phyloP scores from a whole-genome alignment of 2,888 invertebrate species.

The Scaptomyza flava region DNA sequence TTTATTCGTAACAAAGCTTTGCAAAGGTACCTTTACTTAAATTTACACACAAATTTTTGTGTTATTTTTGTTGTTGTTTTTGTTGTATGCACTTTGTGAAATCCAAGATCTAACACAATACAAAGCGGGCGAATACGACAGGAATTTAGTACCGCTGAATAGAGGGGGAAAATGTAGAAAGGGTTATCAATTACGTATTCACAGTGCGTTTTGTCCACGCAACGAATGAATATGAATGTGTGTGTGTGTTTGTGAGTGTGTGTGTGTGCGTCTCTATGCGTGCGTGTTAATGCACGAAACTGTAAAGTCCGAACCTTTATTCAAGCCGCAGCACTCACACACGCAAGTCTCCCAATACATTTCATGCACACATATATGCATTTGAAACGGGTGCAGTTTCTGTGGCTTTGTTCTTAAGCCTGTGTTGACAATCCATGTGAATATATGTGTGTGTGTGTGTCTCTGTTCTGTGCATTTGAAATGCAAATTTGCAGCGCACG shows the following conservation, averaged over 20 bases:
- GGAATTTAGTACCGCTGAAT: slow-evolving; percentile 10
- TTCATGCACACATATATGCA: slow-evolving; percentile 47
- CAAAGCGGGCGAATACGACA: slow-evolving; percentile 16
- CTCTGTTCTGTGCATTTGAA: slow-evolving; percentile 45
- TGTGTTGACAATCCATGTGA: slow-evolving; percentile 55
- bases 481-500: slow-evolving; percentile 68
- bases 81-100: neutral
- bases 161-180: neutral
- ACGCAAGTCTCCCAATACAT: slow-evolving; percentile 49
- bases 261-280: slow-evolving; percentile 47
- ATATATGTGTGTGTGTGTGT: slow-evolving; percentile 15
- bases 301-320: slow-evolving; percentile 62
- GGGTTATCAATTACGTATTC: slow-evolving; percentile 61
- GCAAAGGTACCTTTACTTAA: neutral
- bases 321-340: slow-evolving; percentile 31
- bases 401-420: slow-evolving; percentile 63
- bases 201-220: slow-evolving; percentile 63
- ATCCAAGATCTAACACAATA: slow-evolving; percentile 9
- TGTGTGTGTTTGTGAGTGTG: neutral
- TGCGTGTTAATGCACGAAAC: slow-evolving; percentile 77
- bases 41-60: neutral
- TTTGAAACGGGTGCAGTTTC: slow-evolving; percentile 34
- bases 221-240: slow-evolving; percentile 27
- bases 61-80: neutral
- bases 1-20: too few relatives aligned